These are phyloP conservation scores for Myxocyprinus asiaticus DNA, from an alignment of 2,113 vertebrate species.

Conservation along the genomic window DNA sequence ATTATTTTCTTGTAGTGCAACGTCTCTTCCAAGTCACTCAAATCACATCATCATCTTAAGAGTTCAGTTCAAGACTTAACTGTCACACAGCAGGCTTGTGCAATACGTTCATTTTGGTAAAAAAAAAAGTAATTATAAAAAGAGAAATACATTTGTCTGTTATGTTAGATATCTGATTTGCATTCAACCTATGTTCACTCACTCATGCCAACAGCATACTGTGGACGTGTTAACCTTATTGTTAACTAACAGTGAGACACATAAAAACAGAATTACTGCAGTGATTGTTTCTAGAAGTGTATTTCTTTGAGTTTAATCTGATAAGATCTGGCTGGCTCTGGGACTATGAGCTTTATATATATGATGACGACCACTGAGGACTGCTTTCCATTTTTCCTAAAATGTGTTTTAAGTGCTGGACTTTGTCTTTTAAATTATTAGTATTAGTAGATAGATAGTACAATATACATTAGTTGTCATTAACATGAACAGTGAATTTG, in stretches of 20 bases:
- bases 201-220: neutral
- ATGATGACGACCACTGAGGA: neutral
- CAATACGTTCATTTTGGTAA: conserved; percentile 47
- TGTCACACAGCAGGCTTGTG: conserved; percentile 53
- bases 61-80: conserved; percentile 15
- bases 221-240: neutral
- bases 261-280: neutral
- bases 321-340: neutral
- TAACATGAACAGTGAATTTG: neutral
- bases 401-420: neutral
- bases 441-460: neutral
- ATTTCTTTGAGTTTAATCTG: neutral
- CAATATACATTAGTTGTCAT: neutral
- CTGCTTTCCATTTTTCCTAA: neutral
- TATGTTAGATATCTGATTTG: conserved; percentile 48
- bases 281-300: neutral
- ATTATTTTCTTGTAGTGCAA: conserved; percentile 49
- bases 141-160: conserved; percentile 5
- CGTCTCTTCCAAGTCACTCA: conserved; percentile 47
- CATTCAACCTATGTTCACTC: conserved; percentile 31
- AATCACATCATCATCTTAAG: conserved; percentile 43
- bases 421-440: neutral
- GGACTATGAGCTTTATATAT: neutral
- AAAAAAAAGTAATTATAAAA: conserved; percentile 2
- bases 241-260: conserved; percentile 18